Base-by-base conservation (phyloP, 2,797 vertebrate species). In the Hirundo rustica region DNA sequence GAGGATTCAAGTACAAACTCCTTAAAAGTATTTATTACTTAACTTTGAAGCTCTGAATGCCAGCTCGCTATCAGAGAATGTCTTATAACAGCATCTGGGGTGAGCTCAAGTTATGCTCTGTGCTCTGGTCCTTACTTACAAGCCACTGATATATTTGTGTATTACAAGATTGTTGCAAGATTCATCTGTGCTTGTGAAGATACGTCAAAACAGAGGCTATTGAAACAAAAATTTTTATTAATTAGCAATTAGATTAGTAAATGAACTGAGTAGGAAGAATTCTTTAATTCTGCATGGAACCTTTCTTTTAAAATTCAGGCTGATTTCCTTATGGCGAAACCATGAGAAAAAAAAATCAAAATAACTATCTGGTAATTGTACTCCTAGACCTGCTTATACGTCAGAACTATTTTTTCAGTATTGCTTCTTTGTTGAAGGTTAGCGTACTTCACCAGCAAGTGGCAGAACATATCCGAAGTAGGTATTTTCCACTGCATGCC, bases 401-500 rank as follows among this genome's bases (percentile, higher is more conserved):
- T 92, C 61, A 95, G 62, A 94, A 79, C 81, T 89, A 60, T 83
- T 88, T 87, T 84, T 66, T 79, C 79, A 85, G 67, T 57, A 53
- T 82, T 77, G 61, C 74, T 40, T 94, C 80, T 53, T 75, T 85
- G 70, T 61, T 84, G 78, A 72, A 61, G 74, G 60, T 77, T 92
- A 67, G 51, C 13, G 16, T n/a, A 60, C 62, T 73, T 88, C 81
- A 93, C 85, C 77, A 83, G 81, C 64, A 40, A 94, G 83, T 60
- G 89, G 93, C 93, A 92, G 93, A 92, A 89, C 70, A 40, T 71
- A 85, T 92, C 64, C 50, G 90, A 85, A 89, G 90, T n/a, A 92
- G 67, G 90, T 87, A 95, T 88, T 97, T 96, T 93, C 90, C 93
- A 94, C 91, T 82, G 83, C 91, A 81, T 80, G 88, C 85, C 12